Evolutionary conservation across 2,113 vertebrate species (phyloP), one percentile per base, ranked within the genome.

Genomic region (Ctenomys sociabilis): DNA sequence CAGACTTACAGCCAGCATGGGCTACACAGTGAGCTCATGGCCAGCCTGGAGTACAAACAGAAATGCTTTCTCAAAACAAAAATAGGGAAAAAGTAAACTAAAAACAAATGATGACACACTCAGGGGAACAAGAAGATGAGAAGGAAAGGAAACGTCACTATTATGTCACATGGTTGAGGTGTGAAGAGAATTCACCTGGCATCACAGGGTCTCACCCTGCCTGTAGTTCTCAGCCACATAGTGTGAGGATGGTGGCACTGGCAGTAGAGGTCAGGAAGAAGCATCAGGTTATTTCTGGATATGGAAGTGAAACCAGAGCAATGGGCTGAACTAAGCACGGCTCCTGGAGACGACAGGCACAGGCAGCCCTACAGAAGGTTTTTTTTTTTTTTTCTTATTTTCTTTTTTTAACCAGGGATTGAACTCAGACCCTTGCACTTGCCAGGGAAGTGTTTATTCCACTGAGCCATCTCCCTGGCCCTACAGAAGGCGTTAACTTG

Each of bases 221-320:
- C 49, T 0, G 0, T 0, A 1, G 1, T 3, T 3, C 45, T 16
- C 30, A 54, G 49, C 83, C n/a, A 28, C 16, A 28, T 1, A 24
- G 45, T 7, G 68, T 37, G 35, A 70, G 6, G 7, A 37, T 5
- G 6, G 32, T 19, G 35, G 17, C 66, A 26, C 59, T 21, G 35
- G 22, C 4, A 10, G 4, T 0, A 17, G 32, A 35, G 72, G n/a
- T 28, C 63, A 81, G 80, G 93, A 80, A 80, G 89, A 6, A 19
- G 64, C 12, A 0, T 21, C 22, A 17, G 35, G 64, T 24, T 11
- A 35, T 32, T 61, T 32, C 54, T 64, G 85, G 82, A 40, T 8
- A 35, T 1, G 66, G 59, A 88, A 92, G 70, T 54, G 84, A 81
- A 61, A 77, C 64, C 72, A 35, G 45, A 66, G 70, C 45, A 26